Percentiles rank a stretch among this genome's conserved stretches.
Conservation (phyloP, 64 coral and sea anemone species). For the Pocillopora damicornis region DNA sequence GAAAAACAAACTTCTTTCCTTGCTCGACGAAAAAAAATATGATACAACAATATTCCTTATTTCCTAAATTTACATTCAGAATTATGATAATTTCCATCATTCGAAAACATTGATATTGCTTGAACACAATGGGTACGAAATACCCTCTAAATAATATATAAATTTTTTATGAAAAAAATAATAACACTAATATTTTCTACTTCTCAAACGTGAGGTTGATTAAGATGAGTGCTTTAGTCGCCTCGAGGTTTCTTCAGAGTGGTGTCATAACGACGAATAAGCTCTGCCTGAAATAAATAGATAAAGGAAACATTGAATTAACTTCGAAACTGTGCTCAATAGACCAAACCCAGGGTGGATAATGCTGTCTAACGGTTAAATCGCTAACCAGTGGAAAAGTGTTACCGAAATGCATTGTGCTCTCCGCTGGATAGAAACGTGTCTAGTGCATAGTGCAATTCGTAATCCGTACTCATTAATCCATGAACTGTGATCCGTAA, state of each 20-base stretch:
- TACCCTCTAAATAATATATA: conserved; percentile 7
- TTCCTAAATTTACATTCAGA: background rate
- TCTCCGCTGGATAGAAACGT: too few species aligned
- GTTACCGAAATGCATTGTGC: too few species aligned
- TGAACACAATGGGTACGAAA: background rate
- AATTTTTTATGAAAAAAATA: conserved; percentile 27
- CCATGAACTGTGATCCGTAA: background rate
- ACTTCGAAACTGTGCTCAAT: background rate
- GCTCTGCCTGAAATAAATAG: conserved; percentile 69
- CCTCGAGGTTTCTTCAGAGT: conserved; percentile 96
- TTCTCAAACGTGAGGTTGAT: background rate
- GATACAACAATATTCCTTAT: background rate
- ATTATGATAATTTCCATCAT: background rate
- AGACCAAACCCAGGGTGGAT: background rate
- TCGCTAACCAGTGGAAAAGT: too few species aligned
- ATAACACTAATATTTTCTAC: conserved; percentile 3
- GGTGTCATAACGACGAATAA: conserved; percentile 96
- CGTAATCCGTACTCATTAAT: too few species aligned
- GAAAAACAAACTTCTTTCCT: background rate
- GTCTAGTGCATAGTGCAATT: too few species aligned
- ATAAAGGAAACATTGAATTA: background rate
- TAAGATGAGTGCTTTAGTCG: conserved; percentile 24
- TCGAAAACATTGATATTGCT: background rate
- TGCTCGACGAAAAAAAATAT: background rate
- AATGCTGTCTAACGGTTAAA: too few species aligned